Percentiles rank a stretch among this genome's conserved stretches.
These are phyloP conservation scores for Lemur catta DNA, from an alignment of 2,797 vertebrate species.

Conservation along the genomic window DNA sequence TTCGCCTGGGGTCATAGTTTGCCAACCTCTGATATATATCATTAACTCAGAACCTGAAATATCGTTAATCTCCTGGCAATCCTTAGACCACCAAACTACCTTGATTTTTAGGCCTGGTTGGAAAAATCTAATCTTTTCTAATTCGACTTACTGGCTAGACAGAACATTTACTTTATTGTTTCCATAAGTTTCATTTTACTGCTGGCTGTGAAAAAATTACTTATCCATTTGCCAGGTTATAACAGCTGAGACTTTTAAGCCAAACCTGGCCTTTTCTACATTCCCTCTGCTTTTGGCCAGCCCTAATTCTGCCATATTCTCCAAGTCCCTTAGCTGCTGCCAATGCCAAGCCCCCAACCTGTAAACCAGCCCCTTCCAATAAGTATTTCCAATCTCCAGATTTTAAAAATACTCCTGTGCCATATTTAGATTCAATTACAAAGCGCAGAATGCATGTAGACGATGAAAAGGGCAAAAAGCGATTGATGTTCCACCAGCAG, in stretches of 20 bases:
- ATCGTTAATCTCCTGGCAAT: not conserved
- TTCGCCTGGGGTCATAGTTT: not conserved
- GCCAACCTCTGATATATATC: not conserved
- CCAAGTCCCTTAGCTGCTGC: not conserved
- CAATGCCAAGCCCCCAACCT: slow-evolving; percentile 42
- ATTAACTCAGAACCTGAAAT: slow-evolving; percentile 10
- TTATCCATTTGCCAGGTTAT: slow-evolving; percentile 61
- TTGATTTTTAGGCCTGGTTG: slow-evolving; percentile 36
- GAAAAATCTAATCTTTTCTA: slow-evolving; percentile 50
- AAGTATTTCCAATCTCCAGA: not conserved
- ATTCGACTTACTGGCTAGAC: slow-evolving; percentile 64
- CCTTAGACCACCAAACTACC: not conserved
- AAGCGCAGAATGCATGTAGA: slow-evolving; percentile 8
- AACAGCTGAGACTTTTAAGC: slow-evolving; percentile 58
- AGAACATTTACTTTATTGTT: slow-evolving; percentile 67
- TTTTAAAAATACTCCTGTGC: slow-evolving; percentile 62
- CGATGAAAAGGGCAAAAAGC: not conserved
- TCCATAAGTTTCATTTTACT: slow-evolving; percentile 72
- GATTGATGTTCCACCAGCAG: not conserved
- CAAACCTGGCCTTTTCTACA: slow-evolving; percentile 14
- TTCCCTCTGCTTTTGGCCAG: slow-evolving; percentile 7
- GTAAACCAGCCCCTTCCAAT: slow-evolving; percentile 49
- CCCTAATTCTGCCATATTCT: not conserved
- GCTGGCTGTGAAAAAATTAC: slow-evolving; percentile 67
- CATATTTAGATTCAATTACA: slow-evolving; percentile 67